Evolutionary conservation across 2,888 invertebrate species (phyloP), one percentile per base, ranked within the genome.

Genomic region (Ormyrus labotus): DNA sequence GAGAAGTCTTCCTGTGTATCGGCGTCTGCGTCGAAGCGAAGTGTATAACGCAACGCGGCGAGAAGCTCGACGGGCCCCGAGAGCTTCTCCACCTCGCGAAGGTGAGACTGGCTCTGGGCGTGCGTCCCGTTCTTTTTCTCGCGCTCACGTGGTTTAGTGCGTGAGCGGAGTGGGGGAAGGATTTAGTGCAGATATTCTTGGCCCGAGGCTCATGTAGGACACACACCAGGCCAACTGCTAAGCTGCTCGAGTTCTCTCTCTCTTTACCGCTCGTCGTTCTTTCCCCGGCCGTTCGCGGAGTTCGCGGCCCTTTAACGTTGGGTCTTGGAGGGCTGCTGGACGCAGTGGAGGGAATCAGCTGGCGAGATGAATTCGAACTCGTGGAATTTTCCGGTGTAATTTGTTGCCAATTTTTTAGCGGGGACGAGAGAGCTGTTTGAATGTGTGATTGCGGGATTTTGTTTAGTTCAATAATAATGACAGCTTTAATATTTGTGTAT

Each of bases 141-240:
- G 48, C n/a, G 5, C 19, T 19, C 19, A 19, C 19, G 19, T 19
- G 19, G 19, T 19, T 19, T 19, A 19, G 19, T 19, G 19, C 19
- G 53, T 45, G 67, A 9, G 60, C 11, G 10, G 34, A n/a, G 34
- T 68, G 64, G 69, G 81, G 81, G 78, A 71, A 78, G 78, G 85
- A 85, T 84, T 84, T 84, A 83, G 85, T 83, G 81, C 84, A 84
- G 85, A 84, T 85, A 85, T 85, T 85, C 85, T 85, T 85, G 85
- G 85, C 84, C 82, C 83, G 82, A 84, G 85, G 83, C 83, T 81
- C 85, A 84, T 84, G 84, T 85, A 83, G 84, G 84, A 83, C 84
- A 83, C 76, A 58, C 75, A 67, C 67, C 72, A 65, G 68, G 73
- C 68, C 60, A 57, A 48, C 5, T 45, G 45, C 19, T 11, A 6